Evolutionary conservation across 2,113 vertebrate species (phyloP).

Genomic region (Oenanthe melanoleuca): DNA sequence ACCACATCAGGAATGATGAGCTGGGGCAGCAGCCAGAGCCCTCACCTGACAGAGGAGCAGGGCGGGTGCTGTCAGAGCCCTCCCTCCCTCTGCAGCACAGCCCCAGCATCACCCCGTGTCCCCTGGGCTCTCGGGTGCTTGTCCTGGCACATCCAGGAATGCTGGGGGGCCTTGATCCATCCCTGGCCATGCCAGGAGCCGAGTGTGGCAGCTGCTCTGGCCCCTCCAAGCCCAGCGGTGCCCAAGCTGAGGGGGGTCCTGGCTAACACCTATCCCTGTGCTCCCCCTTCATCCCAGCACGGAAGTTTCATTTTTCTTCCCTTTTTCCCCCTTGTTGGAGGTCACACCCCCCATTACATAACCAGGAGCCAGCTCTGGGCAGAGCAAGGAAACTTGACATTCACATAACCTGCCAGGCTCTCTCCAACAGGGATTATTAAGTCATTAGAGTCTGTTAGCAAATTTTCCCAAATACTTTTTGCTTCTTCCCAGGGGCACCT

Average conservation of each 20-base stretch:
- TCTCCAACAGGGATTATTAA: constrained; percentile 52
- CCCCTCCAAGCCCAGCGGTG: rapidly evolving
- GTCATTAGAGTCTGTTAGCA: constrained; percentile 62
- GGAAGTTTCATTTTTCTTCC: neutral
- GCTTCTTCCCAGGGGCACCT: constrained; percentile 61
- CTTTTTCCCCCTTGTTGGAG: neutral
- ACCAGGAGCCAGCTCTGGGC: constrained; percentile 32
- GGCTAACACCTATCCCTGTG: neutral
- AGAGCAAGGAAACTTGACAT: constrained; percentile 56
- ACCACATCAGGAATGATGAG: neutral
- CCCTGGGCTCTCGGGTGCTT: rapidly evolving
- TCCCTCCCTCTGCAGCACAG: neutral
- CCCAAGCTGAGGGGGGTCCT: neutral
- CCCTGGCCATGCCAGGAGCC: neutral
- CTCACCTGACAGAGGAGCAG: neutral
- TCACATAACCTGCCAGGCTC: constrained; percentile 47
- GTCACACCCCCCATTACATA: constrained; percentile 39
- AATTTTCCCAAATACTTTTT: constrained; percentile 63
- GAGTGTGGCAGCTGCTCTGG: neutral
- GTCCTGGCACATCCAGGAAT: neutral
- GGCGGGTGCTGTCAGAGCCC: neutral
- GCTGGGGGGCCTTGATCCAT: no score
- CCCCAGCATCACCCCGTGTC: rapidly evolving
- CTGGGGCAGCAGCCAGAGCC: neutral
- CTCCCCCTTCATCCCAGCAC: neutral